phyloP scores from a whole-genome alignment of 1,140 invertebrate species.

The Adelges cooleyi region DNA sequence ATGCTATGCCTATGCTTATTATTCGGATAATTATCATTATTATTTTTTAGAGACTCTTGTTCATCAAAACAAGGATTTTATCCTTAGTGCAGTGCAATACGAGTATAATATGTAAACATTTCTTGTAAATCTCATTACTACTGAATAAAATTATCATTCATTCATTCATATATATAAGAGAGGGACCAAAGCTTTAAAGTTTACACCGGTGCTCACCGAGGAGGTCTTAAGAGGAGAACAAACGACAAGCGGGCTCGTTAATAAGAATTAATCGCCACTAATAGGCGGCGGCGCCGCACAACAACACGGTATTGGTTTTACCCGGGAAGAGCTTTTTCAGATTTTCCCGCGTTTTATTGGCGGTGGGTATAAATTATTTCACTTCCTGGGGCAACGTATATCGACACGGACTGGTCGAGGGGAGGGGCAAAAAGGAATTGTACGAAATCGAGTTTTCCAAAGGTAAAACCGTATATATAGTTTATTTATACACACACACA shows the following conservation, averaged over 20 bases:
- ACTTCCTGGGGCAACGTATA: too few relatives aligned
- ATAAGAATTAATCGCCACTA: conserved; percentile 16
- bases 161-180: neutral
- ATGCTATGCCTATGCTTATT: too few relatives aligned
- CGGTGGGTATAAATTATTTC: conserved; percentile 5
- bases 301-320: conserved; percentile 18
- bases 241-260: neutral
- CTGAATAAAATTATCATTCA: too few relatives aligned
- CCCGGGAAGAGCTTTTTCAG: conserved; percentile 13
- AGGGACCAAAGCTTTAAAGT: conserved; percentile 1
- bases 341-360: neutral
- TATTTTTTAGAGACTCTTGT: too few relatives aligned
- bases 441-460: conserved; percentile 21
- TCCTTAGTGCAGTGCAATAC: too few relatives aligned
- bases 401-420: too few relatives aligned
- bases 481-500: too few relatives aligned
- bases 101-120: too few relatives aligned
- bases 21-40: too few relatives aligned
- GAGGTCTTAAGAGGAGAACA: conserved; percentile 1
- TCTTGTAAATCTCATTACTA: too few relatives aligned
- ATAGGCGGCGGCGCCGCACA: neutral
- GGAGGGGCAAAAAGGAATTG: neutral
- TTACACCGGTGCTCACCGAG: neutral
- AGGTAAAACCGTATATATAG: neutral
- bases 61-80: too few relatives aligned